These are phyloP conservation scores for Drosophila ironensis DNA, from an alignment of 1,140 invertebrate genomes.

Conservation along the genomic window DNA sequence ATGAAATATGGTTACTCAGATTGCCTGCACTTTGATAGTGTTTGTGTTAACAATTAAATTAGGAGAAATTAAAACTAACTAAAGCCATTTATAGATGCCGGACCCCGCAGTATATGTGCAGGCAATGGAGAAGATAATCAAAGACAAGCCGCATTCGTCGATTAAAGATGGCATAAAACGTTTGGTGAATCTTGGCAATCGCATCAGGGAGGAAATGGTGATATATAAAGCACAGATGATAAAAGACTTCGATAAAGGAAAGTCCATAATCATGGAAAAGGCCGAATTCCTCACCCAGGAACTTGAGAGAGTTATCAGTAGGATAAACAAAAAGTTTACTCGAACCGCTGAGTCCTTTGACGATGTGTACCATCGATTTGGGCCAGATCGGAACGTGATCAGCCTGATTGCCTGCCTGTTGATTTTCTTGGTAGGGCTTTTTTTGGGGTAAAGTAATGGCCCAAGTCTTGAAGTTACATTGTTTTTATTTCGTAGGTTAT, in stretches of 20 bases:
- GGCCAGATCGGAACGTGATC: slow-evolving; percentile 22
- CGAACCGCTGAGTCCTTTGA: slow-evolving; percentile 49
- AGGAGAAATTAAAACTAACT: not conserved
- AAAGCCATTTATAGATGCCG: slow-evolving; percentile 27
- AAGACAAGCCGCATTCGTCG: not conserved
- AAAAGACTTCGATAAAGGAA: slow-evolving; percentile 22
- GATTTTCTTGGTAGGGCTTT: slow-evolving; percentile 81
- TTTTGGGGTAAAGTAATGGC: too few relatives aligned
- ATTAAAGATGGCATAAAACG: slow-evolving; percentile 9
- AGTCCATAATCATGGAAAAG: not conserved
- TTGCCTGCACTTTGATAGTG: slow-evolving; percentile 51
- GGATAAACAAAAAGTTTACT: slow-evolving; percentile 29
- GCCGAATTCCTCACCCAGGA: slow-evolving; percentile 21
- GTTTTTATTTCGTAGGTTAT: slow-evolving; percentile 40
- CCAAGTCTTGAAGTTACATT: too few relatives aligned
- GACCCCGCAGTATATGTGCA: slow-evolving; percentile 22
- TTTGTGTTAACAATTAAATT: not conserved
- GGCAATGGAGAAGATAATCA: slow-evolving; percentile 13
- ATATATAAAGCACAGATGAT: not conserved
- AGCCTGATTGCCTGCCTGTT: slow-evolving; percentile 82
- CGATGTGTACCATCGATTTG: slow-evolving; percentile 48
- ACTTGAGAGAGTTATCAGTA: slow-evolving; percentile 39
- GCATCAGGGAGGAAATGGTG: not conserved
- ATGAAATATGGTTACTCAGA: too few relatives aligned
- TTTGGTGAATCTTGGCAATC: not conserved